Evolutionary conservation across 2,888 invertebrate species (phyloP).

Genomic region (Diarsia rubi): DNA sequence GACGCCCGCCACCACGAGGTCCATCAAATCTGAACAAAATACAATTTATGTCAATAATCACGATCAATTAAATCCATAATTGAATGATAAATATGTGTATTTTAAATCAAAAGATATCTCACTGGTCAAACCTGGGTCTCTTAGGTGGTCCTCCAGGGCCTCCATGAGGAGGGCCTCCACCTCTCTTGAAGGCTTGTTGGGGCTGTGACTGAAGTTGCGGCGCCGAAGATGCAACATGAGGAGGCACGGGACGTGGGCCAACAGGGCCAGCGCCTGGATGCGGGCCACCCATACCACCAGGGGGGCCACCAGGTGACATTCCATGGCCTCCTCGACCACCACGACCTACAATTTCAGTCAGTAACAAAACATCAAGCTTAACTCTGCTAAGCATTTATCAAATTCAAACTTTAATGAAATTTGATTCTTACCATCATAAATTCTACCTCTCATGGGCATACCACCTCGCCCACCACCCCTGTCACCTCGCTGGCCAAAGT

Average conservation of each 20-base stretch:
- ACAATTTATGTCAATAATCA: background rate
- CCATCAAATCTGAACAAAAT: constrained; percentile 81
- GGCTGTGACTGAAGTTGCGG: constrained; percentile 69
- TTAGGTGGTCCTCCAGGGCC: constrained; percentile 85
- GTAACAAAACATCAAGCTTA: background rate
- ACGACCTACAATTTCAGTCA: constrained; percentile 67
- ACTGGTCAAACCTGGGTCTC: constrained; percentile 79
- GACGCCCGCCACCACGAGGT: constrained; percentile 79
- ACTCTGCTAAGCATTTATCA: background rate
- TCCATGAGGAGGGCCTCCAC: constrained; percentile 81
- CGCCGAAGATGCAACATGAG: constrained; percentile 65
- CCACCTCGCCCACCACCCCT: constrained; percentile 84
- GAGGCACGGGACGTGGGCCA: constrained; percentile 67
- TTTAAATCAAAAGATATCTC: background rate
- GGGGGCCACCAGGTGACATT: constrained; percentile 69
- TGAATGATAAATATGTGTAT: background rate
- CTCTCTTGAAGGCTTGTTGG: constrained; percentile 81
- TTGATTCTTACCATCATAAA: background rate
- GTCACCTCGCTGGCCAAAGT: constrained; percentile 84
- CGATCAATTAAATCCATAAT: background rate
- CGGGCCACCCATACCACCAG: constrained; percentile 44
- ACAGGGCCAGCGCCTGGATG: constrained; percentile 44
- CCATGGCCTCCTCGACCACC: constrained; percentile 83
- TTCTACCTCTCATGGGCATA: constrained; percentile 87
- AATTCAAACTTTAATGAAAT: background rate